Evolutionary conservation across 2,113 vertebrate species (phyloP), one percentile per base, ranked within the genome.

Genomic region (Mirounga angustirostris): DNA sequence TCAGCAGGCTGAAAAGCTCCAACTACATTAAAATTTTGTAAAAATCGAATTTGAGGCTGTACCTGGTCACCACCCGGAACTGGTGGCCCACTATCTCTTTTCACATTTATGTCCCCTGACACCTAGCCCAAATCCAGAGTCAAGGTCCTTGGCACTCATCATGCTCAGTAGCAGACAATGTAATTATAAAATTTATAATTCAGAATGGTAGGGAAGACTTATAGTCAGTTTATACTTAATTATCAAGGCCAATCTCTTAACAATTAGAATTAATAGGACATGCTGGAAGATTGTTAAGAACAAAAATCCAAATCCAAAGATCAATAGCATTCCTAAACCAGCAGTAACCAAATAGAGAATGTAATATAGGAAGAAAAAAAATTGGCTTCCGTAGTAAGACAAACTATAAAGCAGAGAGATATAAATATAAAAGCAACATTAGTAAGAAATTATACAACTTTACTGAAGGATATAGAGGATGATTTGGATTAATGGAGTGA

Each of bases 201-300:
- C 82, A 82, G 91, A 69, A 84, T 4, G 15, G 22, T 36, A 76
- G n/a, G 58, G 28, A 85, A 67, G 63, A 78, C 71, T 58, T 78
- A 43, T 8, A 14, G 82, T 58, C n/a, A 61, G 61, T 67, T 97
- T 52, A 85, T 18, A 81, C 76, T 90, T 92, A 94, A 89, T 94
- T 71, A 92, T 78, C 65, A 85, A 85, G 63, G 76, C 26, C 87
- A 95, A 92, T 19, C 59, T 67, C 84, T 50, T 85, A 91, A 58
- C 85, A 96, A 91, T 89, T 89, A 83, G 63, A 81, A 83, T 43
- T 36, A 91, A 92, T 56, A 71, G 26, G 12, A 95, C 56, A 79
- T 22, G 46, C 16, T 46, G 28, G 79, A 90, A 79, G 33, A 46
- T 40, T 78, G 46, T 40, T 36, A n/a, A 46, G 79, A 88, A 88